Evolutionary conservation across 2,113 vertebrate genomes (phyloP).

Genomic region (Centropus unirufus): DNA sequence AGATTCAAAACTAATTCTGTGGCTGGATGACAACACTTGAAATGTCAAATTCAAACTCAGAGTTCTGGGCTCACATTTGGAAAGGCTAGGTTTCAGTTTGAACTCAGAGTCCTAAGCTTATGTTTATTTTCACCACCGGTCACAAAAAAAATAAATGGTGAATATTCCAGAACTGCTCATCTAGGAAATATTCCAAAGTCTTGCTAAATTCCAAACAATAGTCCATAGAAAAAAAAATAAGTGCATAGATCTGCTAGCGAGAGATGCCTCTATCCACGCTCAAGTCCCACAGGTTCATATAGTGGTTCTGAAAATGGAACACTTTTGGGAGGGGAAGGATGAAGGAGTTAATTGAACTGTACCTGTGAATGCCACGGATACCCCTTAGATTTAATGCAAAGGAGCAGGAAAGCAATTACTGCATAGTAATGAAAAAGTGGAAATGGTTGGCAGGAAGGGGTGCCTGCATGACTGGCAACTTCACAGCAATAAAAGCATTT

Average conservation of each 20-base stretch:
- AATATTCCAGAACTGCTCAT: slow-evolving; percentile 26
- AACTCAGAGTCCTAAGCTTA: neutral
- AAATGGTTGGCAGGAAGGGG: neutral
- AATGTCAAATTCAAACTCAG: neutral
- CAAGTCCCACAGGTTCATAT: neutral
- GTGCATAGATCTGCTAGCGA: neutral
- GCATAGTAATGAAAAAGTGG: neutral
- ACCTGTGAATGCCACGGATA: neutral
- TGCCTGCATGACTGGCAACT: neutral
- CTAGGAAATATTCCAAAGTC: slow-evolving; percentile 20
- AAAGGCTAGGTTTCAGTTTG: neutral
- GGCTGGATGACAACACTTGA: neutral
- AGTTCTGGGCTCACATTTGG: neutral
- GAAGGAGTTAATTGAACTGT: neutral
- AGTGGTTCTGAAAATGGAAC: neutral
- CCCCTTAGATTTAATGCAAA: neutral
- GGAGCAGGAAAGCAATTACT: neutral
- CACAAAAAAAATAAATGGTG: neutral
- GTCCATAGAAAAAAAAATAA: neutral
- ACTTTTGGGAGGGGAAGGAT: neutral
- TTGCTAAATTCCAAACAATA: slow-evolving; percentile 17
- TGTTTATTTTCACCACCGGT: slow-evolving; percentile 5
- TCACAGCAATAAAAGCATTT: neutral
- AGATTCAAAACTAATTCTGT: neutral
- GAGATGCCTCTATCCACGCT: neutral